Base-by-base conservation (phyloP, 2,113 vertebrate genomes). In the Puffinus mauretanicus region DNA sequence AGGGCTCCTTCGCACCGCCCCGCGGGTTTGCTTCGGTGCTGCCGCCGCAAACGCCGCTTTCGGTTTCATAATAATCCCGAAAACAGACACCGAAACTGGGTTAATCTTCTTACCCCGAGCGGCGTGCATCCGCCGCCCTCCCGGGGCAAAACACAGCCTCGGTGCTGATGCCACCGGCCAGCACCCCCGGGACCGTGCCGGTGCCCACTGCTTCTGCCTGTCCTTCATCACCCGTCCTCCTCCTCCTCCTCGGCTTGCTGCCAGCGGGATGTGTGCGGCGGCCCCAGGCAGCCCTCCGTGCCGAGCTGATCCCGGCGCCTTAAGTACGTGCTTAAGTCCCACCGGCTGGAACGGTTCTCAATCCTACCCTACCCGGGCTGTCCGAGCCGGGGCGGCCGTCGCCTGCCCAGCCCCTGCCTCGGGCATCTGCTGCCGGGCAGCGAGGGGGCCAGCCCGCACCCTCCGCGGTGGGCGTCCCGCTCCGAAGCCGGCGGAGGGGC, bases 11-110 rank as follows among this genome's bases (percentile, higher is more conserved):
- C 8, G 29, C n/a, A 4, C 19, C 17, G 8, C 46, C 44, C 44
- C 1, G 0, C 2, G 3, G 42, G 8, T 58, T 65, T 42, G 7
- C 10, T 36, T 67, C 4, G 0, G 32, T 21, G 32, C 52, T 38
- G 32, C 82, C 72, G 7, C 30, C 8, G 1, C n/a, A 86, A 90
- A 10, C 24, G 2, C 11, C 1, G 2, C 58, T 55, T 87, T 38
- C 19, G 20, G 10, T 72, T 72, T 86, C 36, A 6, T 72, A 38
- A 29, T 17, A 36, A 54, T 71, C 60, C 11, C 8, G 0, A 84
- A 72, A 64, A 38, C 32, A 21, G 70, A 20, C 21, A 7, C 26
- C 0, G 1, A 71, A 75, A 58, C 55, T 62, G 66, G 46, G 29
- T 73, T 92, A 51, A 70, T 92, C 80, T 86, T 70, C 46, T 82